A percentile compares a stretch with the other conserved stretches of the same genome.
phyloP scores from a whole-genome alignment of 2,888 invertebrate genomes.

The Ceraclea dissimilis region DNA sequence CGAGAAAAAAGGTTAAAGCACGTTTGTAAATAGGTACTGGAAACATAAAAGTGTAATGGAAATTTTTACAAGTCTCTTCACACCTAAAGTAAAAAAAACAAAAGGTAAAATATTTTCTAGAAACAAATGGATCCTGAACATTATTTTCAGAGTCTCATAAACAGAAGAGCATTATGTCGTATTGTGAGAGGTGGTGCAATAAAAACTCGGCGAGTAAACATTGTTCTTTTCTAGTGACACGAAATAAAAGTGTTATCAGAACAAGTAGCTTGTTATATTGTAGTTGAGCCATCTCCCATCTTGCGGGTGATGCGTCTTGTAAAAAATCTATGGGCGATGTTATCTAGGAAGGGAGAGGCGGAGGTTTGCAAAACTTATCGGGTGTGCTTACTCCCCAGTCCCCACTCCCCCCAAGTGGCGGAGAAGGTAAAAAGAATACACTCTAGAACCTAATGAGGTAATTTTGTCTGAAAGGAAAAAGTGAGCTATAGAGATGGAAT shows the following conservation, averaged over 20 bases:
- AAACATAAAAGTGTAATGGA: background rate
- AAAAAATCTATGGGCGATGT: slow-evolving; percentile 22
- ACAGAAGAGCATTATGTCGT: background rate
- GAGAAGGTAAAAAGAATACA: background rate
- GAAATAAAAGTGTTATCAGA: background rate
- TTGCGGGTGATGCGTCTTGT: slow-evolving; percentile 19
- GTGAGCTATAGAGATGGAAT: too few species aligned
- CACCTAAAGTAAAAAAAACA: background rate
- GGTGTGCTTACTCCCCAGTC: background rate
- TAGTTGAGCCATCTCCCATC: background rate
- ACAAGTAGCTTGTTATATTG: background rate
- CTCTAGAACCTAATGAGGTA: background rate
- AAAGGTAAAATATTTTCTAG: background rate
- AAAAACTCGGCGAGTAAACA: background rate
- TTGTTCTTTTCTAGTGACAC: background rate
- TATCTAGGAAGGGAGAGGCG: slow-evolving; percentile 10
- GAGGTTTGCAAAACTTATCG: slow-evolving; percentile 11
- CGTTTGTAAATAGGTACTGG: background rate
- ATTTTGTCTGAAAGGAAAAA: background rate
- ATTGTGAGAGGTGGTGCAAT: background rate
- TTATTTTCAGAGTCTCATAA: slow-evolving; percentile 1
- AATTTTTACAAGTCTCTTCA: background rate
- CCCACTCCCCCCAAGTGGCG: too few species aligned
- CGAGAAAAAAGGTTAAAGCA: background rate
- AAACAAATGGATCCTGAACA: background rate